A percentile compares a stretch with the other conserved stretches of the same genome.
Evolutionary conservation across 2,113 vertebrate genomes (phyloP).

Genomic region (Oryzias melastigma): DNA sequence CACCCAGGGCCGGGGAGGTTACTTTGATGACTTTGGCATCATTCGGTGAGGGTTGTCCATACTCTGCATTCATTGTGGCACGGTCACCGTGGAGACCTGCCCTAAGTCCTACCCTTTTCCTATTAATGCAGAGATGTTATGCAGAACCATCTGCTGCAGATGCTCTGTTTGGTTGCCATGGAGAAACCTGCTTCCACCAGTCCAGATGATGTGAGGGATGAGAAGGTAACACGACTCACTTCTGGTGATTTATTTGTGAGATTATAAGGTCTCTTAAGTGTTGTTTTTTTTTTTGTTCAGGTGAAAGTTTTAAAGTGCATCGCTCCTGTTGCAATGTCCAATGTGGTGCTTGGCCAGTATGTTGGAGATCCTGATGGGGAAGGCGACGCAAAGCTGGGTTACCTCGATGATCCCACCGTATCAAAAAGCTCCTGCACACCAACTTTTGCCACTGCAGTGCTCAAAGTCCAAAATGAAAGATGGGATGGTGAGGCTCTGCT

Average conservation of each 20-base stretch:
- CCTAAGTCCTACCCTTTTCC: background rate
- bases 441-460: constrained; percentile 84
- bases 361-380: constrained; percentile 80
- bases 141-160: constrained; percentile 94
- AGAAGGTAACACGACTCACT: constrained; percentile 78
- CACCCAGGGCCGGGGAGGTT: constrained; percentile 88
- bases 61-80: background rate
- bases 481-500: constrained; percentile 83
- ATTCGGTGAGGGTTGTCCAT: constrained; percentile 78
- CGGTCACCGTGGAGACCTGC: background rate
- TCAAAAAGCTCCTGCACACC: constrained; percentile 83
- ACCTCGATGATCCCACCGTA: constrained; percentile 86
- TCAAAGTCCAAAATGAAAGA: constrained; percentile 87
- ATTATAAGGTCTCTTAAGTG: background rate
- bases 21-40: constrained; percentile 92
- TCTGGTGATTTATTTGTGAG: background rate
- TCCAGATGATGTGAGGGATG: constrained; percentile 86
- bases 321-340: constrained; percentile 64
- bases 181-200: constrained; percentile 88
- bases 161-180: constrained; percentile 90
- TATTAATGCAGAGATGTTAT: constrained; percentile 83
- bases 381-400: constrained; percentile 80
- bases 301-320: constrained; percentile 91
- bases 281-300: constrained; percentile 56
- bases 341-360: constrained; percentile 89